Evolutionary conservation across 2,113 vertebrate genomes (phyloP), one percentile per base, ranked within the genome.

Genomic region (Ceyx melanurus): DNA sequence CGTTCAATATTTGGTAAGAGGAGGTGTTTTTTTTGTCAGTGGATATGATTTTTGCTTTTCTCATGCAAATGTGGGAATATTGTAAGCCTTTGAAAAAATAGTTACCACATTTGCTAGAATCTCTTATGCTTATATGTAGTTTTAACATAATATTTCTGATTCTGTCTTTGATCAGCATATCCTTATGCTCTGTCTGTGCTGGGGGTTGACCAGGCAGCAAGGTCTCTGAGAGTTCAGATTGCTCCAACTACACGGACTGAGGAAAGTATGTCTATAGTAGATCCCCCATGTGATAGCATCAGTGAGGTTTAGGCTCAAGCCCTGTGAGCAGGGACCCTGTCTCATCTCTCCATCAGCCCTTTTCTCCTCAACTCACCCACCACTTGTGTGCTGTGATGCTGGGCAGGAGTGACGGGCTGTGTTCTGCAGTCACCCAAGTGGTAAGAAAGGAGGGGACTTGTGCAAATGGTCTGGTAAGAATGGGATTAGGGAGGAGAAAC

Each of bases 21-120:
- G 26, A 83, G 48, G 46, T 68, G 22, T 50, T 22, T 1, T 12
- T 48, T 90, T 72, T 73, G 58, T 62, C 60, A 83, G 22, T 68
- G 61, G 18, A 64, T 83, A 18, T 86, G 43, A 15, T 37, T 90
- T 56, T 77, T 90, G 26, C 65, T 26, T 88, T 93, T 88, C 40
- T 93, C 23, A 37, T 88, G 86, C 62, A 82, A 76, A 79, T 87
- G 8, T 76, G 35, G 31, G 13, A 33, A 78, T 86, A 72, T 45
- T 62, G 2, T 51, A 77, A 65, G 31, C 18, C 50, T 81, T 64
- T 40, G 45, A 75, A 91, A 35, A 92, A 84, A 45, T 46, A 51
- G 33, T 77, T 68, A 83, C 29, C 23, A 65, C n/a, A 1, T 33
- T 82, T 35, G 42, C 50, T 90, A 42, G 14, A 54, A n/a, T 66